phyloP scores from a whole-genome alignment of 2,113 vertebrate genomes.

The Ictidomys tridecemlineatus region DNA sequence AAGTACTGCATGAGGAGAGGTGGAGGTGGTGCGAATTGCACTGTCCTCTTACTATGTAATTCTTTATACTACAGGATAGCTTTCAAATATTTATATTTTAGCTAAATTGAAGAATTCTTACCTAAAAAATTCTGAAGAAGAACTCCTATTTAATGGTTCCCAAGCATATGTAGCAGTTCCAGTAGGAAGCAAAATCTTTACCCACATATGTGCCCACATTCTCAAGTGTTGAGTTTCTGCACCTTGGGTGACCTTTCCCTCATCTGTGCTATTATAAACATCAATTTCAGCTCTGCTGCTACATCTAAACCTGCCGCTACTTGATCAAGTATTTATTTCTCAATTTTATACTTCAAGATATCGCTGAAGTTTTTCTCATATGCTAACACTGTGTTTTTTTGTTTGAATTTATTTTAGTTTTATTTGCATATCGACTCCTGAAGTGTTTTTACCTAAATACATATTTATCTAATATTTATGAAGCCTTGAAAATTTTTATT shows the following conservation, averaged over 20 bases:
- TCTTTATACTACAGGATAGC: not conserved
- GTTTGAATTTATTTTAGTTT: conserved; percentile 45
- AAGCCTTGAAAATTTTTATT: not conserved
- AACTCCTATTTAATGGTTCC: not conserved
- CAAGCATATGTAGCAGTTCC: not conserved
- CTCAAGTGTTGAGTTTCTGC: not conserved
- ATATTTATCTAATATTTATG: not conserved
- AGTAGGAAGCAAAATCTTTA: not conserved
- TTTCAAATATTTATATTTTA: not conserved
- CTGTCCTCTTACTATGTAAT: not conserved
- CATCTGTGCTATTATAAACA: not conserved
- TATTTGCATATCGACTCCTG: not conserved
- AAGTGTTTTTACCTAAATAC: not conserved
- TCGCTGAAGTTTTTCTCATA: not conserved
- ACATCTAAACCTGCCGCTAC: not conserved
- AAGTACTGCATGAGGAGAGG: not conserved
- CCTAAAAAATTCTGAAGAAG: not conserved
- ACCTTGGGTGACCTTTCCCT: not conserved
- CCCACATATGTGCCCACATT: not conserved
- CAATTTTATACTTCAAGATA: not conserved
- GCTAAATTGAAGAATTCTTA: not conserved
- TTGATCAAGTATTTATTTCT: not conserved
- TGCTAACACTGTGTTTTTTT: not conserved
- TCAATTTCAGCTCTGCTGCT: not conserved
- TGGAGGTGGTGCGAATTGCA: not conserved